Evolutionary conservation across 37 sponge, comb jelly and placozoan genomes (phyloP).

Genomic region (Beroe forskalii): DNA sequence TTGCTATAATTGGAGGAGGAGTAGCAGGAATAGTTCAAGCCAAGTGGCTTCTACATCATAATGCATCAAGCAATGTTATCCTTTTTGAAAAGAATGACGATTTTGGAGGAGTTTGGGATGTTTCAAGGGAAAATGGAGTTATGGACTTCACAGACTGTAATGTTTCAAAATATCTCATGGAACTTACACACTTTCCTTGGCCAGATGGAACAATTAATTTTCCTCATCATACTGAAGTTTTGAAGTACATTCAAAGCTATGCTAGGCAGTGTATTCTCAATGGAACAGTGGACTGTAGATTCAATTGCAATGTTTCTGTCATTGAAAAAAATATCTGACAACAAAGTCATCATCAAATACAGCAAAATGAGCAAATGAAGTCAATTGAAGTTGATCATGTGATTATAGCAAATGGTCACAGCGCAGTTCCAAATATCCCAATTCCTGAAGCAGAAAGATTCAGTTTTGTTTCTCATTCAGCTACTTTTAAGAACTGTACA

Average conservation of each 20-base stretch:
- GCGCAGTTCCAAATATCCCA: neutral
- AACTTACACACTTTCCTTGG: slow-evolving; percentile 58
- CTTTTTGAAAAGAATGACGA: neutral
- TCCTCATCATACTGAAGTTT: slow-evolving; percentile 46
- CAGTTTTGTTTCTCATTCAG: slow-evolving; percentile 38
- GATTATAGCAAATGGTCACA: slow-evolving; percentile 51
- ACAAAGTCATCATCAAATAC: too few species aligned
- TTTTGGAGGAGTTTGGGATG: slow-evolving; percentile 53
- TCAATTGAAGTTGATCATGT: neutral
- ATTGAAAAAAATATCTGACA: too few species aligned
- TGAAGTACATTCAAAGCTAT: neutral
- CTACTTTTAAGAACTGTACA: neutral
- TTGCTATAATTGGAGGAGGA: slow-evolving; percentile 56
- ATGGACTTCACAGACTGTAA: slow-evolving; percentile 57
- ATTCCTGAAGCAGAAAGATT: too few species aligned
- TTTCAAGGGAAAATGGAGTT: slow-evolving; percentile 25
- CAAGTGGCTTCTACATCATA: slow-evolving; percentile 2
- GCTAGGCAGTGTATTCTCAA: neutral
- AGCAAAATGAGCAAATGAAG: neutral
- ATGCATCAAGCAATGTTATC: neutral
- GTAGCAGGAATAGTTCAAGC: slow-evolving; percentile 58
- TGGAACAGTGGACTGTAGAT: neutral
- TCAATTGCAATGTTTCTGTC: neutral
- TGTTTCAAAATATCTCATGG: slow-evolving; percentile 62
- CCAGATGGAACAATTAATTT: slow-evolving; percentile 44